Percentiles rank a stretch among this genome's conserved stretches.
These are phyloP conservation scores for Lytechinus variegatus DNA, from an alignment of 35 echinoderm and acorn worm genomes.

Conservation along the genomic window DNA sequence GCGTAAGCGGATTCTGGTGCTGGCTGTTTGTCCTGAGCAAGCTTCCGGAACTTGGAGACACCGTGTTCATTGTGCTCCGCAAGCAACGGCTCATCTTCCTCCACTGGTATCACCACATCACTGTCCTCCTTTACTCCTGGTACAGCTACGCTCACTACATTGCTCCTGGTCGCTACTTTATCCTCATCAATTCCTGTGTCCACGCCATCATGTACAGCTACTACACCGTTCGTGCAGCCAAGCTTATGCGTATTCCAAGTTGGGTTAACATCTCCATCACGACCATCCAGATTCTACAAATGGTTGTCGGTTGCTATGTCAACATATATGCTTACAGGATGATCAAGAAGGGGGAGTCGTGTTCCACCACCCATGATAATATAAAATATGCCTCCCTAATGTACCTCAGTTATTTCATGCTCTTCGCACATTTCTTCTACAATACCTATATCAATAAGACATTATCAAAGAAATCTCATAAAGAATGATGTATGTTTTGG, in stretches of 20 bases:
- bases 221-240: constrained; percentile 78
- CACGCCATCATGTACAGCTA: constrained; percentile 91
- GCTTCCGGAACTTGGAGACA: constrained; percentile 83
- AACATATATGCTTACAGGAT: constrained; percentile 78
- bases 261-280: constrained; percentile 83
- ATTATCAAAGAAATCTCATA: constrained; percentile 42
- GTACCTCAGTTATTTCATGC: constrained; percentile 89
- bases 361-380: constrained; percentile 70
- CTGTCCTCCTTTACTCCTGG: constrained; percentile 85
- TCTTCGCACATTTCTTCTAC: constrained; percentile 90
- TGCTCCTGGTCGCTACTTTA: constrained; percentile 78
- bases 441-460: constrained; percentile 59
- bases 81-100: constrained; percentile 90
- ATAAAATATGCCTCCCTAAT: constrained; percentile 70
- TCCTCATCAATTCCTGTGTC: constrained; percentile 83
- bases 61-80: constrained; percentile 84
- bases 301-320: constrained; percentile 80
- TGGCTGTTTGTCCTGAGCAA: constrained; percentile 88
- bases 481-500: neutral
- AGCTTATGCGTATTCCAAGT: constrained; percentile 67
- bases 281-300: constrained; percentile 72
- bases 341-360: constrained; percentile 64
- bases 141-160: constrained; percentile 82
- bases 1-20: constrained; percentile 78
- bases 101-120: constrained; percentile 97